A percentile compares a stretch with the other conserved stretches of the same genome.
These are phyloP conservation scores for Acromyrmex charruanus DNA, from an alignment of 1,140 invertebrate genomes.

Conservation along the genomic window DNA sequence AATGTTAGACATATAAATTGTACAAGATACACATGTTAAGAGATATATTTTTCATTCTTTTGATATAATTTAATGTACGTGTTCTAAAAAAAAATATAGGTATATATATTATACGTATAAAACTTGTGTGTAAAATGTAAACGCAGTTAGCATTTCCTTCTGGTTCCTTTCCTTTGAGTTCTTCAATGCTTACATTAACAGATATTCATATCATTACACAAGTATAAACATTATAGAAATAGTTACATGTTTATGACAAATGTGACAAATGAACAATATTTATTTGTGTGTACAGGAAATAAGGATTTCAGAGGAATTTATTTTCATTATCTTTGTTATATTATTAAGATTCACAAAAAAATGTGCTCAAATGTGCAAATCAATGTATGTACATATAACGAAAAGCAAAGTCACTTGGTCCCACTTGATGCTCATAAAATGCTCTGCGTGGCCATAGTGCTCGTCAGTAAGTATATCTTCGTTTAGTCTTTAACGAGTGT, in stretches of 20 bases:
- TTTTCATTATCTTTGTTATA: background rate
- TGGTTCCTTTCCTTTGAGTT: background rate
- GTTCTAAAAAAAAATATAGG: background rate
- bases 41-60: background rate
- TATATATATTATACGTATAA: background rate
- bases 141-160: background rate
- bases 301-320: background rate
- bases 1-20: background rate
- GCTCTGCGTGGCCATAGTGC: too few species aligned
- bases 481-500: background rate
- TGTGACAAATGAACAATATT: background rate
- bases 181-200: background rate
- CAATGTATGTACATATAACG: background rate
- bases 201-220: background rate
- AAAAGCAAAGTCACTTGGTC: background rate
- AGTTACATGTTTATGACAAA: background rate
- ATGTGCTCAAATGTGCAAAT: background rate
- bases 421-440: too few species aligned
- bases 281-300: slow-evolving; percentile 16
- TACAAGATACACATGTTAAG: background rate
- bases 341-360: background rate
- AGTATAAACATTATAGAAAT: background rate
- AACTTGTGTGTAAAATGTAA: background rate
- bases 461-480: background rate
- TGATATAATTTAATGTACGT: slow-evolving; percentile 13